A percentile compares a stretch with the other conserved stretches of the same genome.
Conservation (phyloP, 2,113 vertebrate genomes). For the Rutilus rutilus region DNA sequence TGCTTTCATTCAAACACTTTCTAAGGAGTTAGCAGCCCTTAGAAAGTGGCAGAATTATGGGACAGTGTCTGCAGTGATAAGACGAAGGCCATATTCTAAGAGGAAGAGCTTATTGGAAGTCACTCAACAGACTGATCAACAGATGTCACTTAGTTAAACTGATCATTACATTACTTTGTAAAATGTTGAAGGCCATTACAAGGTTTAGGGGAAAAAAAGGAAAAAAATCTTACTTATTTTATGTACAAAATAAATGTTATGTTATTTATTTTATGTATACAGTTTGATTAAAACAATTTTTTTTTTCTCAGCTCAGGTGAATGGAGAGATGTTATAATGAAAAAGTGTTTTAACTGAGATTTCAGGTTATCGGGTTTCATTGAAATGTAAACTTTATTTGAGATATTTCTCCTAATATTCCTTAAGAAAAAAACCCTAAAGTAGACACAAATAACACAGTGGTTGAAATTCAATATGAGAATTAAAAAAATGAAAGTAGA, state of each 20-base stretch:
- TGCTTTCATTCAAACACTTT: conserved; percentile 40
- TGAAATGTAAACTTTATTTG: background rate
- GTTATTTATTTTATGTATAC: too few species aligned
- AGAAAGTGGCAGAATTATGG: conserved; percentile 20
- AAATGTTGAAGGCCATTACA: background rate
- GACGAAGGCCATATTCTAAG: background rate
- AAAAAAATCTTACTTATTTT: too few species aligned
- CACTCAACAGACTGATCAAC: background rate
- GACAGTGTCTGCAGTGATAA: conserved; percentile 25
- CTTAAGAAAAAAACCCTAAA: background rate
- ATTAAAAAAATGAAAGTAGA: background rate
- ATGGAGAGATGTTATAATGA: background rate
- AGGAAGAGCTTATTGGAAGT: conserved; percentile 8
- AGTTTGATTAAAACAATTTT: too few species aligned
- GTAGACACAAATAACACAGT: background rate
- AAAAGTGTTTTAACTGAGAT: background rate
- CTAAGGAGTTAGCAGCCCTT: conserved; percentile 30
- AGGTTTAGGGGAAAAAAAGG: background rate
- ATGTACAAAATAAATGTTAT: too few species aligned
- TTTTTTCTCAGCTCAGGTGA: background rate
- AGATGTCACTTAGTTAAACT: conserved; percentile 21
- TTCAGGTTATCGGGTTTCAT: background rate
- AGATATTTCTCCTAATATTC: background rate
- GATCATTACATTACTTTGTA: background rate
- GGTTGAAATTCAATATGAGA: background rate